These are phyloP conservation scores for Drosophila kambysellisi DNA, from an alignment of 2,888 invertebrate genomes.

Conservation along the genomic window DNA sequence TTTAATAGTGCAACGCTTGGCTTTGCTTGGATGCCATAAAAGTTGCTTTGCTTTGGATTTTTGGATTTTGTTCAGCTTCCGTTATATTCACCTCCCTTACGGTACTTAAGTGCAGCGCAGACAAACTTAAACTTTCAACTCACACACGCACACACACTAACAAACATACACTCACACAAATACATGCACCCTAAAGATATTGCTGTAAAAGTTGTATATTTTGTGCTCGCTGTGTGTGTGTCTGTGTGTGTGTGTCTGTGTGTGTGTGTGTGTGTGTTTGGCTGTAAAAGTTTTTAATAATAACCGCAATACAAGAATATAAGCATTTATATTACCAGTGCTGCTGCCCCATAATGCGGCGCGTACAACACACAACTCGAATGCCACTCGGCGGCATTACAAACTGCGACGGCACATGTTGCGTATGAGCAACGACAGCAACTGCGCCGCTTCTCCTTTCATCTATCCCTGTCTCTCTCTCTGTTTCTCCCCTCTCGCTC, in stretches of 20 bases:
- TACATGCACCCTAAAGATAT: slow-evolving; percentile 56
- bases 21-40: slow-evolving; percentile 68
- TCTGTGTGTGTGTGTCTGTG: slow-evolving; percentile 26
- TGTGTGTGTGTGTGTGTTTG: slow-evolving; percentile 32
- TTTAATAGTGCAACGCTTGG: slow-evolving; percentile 73
- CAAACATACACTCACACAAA: neutral
- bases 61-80: slow-evolving; percentile 22
- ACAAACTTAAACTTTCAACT: slow-evolving; percentile 64
- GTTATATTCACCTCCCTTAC: neutral
- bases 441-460: neutral
- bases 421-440: slow-evolving; percentile 61
- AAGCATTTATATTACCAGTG: slow-evolving; percentile 79
- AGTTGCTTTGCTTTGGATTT: slow-evolving; percentile 39
- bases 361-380: slow-evolving; percentile 34
- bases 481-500: slow-evolving; percentile 1
- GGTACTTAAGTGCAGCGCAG: slow-evolving; percentile 72
- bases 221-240: slow-evolving; percentile 45
- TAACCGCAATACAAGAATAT: slow-evolving; percentile 82
- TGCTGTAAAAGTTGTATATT: slow-evolving; percentile 70
- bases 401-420: slow-evolving; percentile 39
- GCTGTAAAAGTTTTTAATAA: slow-evolving; percentile 80
- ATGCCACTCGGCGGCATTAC: slow-evolving; percentile 16
- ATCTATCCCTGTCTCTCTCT: neutral
- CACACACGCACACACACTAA: slow-evolving; percentile 7
- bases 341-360: slow-evolving; percentile 75